Percentiles rank a stretch among this genome's conserved stretches.
Conservation (phyloP, 2,888 invertebrate species). For the Meteorus cinctellus region DNA sequence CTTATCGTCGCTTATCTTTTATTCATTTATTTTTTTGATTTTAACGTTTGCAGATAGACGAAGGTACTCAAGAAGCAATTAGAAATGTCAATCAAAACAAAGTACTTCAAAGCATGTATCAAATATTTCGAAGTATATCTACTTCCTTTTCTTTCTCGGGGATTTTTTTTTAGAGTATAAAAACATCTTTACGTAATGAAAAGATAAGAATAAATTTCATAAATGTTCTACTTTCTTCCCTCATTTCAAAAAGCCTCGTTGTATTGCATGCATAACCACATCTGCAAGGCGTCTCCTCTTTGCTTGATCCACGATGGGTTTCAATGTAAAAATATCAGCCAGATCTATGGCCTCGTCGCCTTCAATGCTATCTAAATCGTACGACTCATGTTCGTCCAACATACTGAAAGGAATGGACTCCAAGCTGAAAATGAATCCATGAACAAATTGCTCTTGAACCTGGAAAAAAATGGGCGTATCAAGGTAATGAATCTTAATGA, state of each 20-base stretch:
- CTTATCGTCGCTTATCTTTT: no score
- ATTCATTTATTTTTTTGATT: no score
- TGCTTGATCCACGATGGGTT: constrained; percentile 77
- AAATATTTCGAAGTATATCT: no score
- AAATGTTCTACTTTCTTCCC: no score
- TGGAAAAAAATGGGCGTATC: constrained; percentile 41
- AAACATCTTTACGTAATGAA: no score
- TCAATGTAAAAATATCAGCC: constrained; percentile 79
- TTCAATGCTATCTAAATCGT: constrained; percentile 76
- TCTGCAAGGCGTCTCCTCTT: constrained; percentile 79
- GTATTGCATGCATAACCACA: constrained; percentile 79
- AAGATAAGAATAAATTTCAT: no score
- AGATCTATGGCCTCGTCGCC: constrained; percentile 77
- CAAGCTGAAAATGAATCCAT: constrained; percentile 55
- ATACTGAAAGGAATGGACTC: constrained; percentile 78
- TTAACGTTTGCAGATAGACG: no score
- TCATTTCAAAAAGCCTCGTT: constrained; percentile 77
- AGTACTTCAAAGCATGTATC: no score
- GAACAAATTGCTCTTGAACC: constrained; percentile 75
- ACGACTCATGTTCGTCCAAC: constrained; percentile 76
- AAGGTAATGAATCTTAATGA: not conserved
- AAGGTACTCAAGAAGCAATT: no score
- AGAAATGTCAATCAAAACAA: no score
- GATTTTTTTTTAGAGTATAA: no score
- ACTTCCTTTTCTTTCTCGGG: no score